Evolutionary conservation across 2,797 vertebrate genomes (phyloP).

Genomic region (Cyclopterus lumpus): DNA sequence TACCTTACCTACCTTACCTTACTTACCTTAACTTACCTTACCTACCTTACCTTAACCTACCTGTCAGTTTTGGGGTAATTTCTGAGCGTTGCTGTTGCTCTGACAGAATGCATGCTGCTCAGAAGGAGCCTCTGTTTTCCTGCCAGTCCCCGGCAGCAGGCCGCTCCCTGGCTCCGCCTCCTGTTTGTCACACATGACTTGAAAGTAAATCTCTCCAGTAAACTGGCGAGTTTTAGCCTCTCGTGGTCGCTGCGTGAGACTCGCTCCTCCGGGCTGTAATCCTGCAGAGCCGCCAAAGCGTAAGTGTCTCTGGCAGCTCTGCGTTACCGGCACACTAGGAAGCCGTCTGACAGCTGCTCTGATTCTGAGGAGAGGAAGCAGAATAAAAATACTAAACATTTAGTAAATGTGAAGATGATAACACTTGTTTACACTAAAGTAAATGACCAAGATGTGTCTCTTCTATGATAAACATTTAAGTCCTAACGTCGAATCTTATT

Average conservation of each 20-base stretch:
- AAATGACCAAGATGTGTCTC: neutral
- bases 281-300: conserved; percentile 54
- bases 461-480: neutral
- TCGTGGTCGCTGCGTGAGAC: neutral
- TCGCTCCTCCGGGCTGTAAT: conserved; percentile 48
- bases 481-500: neutral
- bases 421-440: neutral
- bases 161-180: neutral
- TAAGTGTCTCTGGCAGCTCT: conserved; percentile 60
- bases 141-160: conserved; percentile 5
- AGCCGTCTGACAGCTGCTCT: conserved; percentile 65
- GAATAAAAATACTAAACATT: neutral
- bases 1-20: no score
- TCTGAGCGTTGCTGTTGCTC: neutral
- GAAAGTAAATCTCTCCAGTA: conserved; percentile 22
- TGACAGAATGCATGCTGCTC: neutral
- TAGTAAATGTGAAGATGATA: conserved; percentile 21
- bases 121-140: neutral
- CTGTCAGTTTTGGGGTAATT: conserved; percentile 5
- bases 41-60: no score
- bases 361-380: conserved; percentile 11
- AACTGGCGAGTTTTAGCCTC: conserved; percentile 18
- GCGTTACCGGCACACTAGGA: conserved; percentile 37
- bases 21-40: no score
- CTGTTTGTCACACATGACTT: conserved; percentile 15